phyloP scores from a whole-genome alignment of 2,797 vertebrate species.

The Capromys pilorides region DNA sequence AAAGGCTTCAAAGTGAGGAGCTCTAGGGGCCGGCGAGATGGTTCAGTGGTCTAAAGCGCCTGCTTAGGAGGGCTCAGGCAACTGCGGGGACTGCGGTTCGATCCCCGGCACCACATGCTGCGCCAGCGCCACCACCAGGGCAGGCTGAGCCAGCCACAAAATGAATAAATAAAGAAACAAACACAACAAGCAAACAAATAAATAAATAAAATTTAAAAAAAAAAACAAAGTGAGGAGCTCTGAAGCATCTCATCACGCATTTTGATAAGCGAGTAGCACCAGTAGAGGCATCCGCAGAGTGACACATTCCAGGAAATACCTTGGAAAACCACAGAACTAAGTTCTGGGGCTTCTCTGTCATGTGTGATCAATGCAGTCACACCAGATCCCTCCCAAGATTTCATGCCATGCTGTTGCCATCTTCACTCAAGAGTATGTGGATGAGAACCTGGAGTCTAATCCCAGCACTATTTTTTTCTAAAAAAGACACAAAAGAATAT shows the following conservation, averaged over 20 bases:
- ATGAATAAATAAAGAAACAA: too few relatives aligned
- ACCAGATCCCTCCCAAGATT: not conserved
- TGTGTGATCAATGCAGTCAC: not conserved
- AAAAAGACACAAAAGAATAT: not conserved
- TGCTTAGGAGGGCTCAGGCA: too few relatives aligned
- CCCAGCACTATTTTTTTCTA: not conserved
- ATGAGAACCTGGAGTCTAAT: not conserved
- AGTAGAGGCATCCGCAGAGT: not conserved
- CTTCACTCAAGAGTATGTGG: not conserved
- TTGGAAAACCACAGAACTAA: not conserved
- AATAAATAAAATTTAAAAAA: too few relatives aligned
- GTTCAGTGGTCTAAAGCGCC: too few relatives aligned
- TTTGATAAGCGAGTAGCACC: not conserved
- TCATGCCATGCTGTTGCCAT: not conserved
- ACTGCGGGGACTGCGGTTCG: too few relatives aligned
- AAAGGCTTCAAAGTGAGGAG: not conserved
- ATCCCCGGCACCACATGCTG: too few relatives aligned
- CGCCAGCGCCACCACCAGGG: too few relatives aligned
- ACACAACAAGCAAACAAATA: too few relatives aligned
- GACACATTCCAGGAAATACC: not conserved
- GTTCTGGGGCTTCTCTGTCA: too few relatives aligned
- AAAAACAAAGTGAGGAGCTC: not conserved
- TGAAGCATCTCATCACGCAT: not conserved
- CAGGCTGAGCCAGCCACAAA: too few relatives aligned
- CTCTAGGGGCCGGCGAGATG: too few relatives aligned